Conservation (phyloP, 2,888 invertebrate species). For the Acanthosepion lycidas region DNA sequence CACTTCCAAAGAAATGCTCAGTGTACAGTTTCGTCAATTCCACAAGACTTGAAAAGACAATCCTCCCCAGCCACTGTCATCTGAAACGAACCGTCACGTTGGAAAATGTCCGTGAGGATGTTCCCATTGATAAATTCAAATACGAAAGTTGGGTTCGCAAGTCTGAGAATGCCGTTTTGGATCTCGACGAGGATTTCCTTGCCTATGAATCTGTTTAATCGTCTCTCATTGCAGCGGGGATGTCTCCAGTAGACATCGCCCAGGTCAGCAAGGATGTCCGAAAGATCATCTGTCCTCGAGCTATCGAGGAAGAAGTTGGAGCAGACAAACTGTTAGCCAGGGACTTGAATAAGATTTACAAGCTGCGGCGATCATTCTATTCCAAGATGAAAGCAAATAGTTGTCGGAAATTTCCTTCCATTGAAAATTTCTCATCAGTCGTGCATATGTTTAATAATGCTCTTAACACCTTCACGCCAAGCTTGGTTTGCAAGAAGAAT, state of each 20-base stretch:
- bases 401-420: neutral
- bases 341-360: neutral
- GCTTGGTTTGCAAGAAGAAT: constrained; percentile 39
- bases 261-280: constrained; percentile 55
- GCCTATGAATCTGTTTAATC: constrained; percentile 63
- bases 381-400: neutral
- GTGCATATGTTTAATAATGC: neutral
- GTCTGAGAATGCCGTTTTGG: constrained; percentile 59
- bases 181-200: constrained; percentile 68
- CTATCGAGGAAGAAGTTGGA: constrained; percentile 56
- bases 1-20: neutral
- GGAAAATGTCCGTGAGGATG: constrained; percentile 58
- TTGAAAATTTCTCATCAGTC: neutral
- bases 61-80: constrained; percentile 52
- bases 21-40: neutral
- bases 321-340: constrained; percentile 55
- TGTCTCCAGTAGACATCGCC: constrained; percentile 52
- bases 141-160: constrained; percentile 51
- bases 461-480: neutral
- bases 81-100: constrained; percentile 54
- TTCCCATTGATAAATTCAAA: constrained; percentile 54
- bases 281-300: constrained; percentile 60
- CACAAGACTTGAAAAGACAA: neutral
- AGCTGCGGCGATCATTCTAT: neutral
- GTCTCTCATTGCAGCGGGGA: constrained; percentile 56